phyloP scores from a whole-genome alignment of 2,113 vertebrate species.

The Amphiprion percula region DNA sequence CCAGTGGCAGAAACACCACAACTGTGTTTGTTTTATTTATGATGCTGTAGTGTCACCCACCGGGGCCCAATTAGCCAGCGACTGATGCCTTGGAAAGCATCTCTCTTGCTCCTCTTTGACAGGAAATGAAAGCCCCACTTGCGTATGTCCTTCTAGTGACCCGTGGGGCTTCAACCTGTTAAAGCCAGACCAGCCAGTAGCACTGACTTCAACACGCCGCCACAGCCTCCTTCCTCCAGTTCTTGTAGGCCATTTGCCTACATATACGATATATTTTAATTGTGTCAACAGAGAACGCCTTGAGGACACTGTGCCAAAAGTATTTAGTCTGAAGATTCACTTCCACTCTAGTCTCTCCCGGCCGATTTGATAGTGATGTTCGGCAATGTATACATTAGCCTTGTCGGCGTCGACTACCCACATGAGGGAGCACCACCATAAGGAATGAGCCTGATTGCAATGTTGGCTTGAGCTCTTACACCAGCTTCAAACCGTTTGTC shows the following conservation, averaged over 20 bases:
- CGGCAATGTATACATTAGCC: slow-evolving; percentile 41
- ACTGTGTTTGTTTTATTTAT: slow-evolving; percentile 87
- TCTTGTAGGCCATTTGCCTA: slow-evolving; percentile 38
- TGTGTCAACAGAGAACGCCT: slow-evolving; percentile 44
- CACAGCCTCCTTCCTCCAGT: slow-evolving; percentile 7
- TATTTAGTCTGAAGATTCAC: slow-evolving; percentile 31
- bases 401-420: slow-evolving; percentile 52
- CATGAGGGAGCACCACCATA: slow-evolving; percentile 62
- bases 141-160: slow-evolving; percentile 69
- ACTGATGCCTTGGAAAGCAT: slow-evolving; percentile 81
- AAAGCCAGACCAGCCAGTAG: slow-evolving; percentile 35
- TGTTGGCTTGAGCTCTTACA: slow-evolving; percentile 58
- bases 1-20: slow-evolving; percentile 81
- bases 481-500: slow-evolving; percentile 72
- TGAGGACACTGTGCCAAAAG: slow-evolving; percentile 19
- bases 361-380: slow-evolving; percentile 51
- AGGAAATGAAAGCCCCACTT: slow-evolving; percentile 74
- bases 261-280: slow-evolving; percentile 45
- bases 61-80: slow-evolving; percentile 84
- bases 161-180: slow-evolving; percentile 67
- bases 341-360: slow-evolving; percentile 18
- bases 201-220: slow-evolving; percentile 20
- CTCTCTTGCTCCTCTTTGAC: slow-evolving; percentile 77
- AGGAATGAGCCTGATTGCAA: slow-evolving; percentile 69
- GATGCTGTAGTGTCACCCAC: slow-evolving; percentile 82